Evolutionary conservation across 2,113 vertebrate genomes (phyloP), one percentile per base, ranked within the genome.

Genomic region (Sorex fumeus): DNA sequence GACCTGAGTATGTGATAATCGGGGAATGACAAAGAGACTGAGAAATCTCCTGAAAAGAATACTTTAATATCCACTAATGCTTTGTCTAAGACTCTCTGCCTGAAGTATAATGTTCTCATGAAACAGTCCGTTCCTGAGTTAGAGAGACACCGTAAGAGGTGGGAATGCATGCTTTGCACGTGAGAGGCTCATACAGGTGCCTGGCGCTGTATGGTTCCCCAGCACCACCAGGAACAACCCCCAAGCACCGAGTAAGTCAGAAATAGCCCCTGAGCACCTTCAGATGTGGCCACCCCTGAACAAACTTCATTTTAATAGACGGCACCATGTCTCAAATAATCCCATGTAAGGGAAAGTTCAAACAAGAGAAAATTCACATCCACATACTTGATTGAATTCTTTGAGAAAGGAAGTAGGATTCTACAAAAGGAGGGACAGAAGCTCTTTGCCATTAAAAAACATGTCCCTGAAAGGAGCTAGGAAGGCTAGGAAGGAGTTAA

Each of bases 401-500:
- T 47, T 75, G 75, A 83, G 47, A 85, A 79, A 81, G 34, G 28
- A 84, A 78, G 32, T 57, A 86, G 57, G n/a, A 79, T 47, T 79
- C 28, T 47, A 88, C 4, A 89, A 32, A 45, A 82, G 74, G 92
- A n/a, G 18, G 30, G 66, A 69, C 21, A 86, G 50, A 71, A 93
- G 83, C 72, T 89, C 47, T 77, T 84, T 45, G 23, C 60, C 77
- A 79, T 53, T 86, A 93, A 80, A 53, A 60, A 64, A 92, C 79
- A 1, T 79, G 78, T 85, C 43, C n/a, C n/a, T n/a, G n/a, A n/a
- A n/a, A n/a, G n/a, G n/a, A n/a, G n/a, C n/a, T n/a, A n/a, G n/a
- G n/a, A n/a, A n/a, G n/a, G n/a, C n/a, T n/a, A n/a, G n/a, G n/a
- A n/a, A n/a, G n/a, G n/a, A n/a, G n/a, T n/a, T n/a, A n/a, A n/a